A percentile compares a stretch with the other conserved stretches of the same genome.
These are phyloP conservation scores for Dolomedes plantarius DNA, from an alignment of 2,888 invertebrate species.

Conservation along the genomic window DNA sequence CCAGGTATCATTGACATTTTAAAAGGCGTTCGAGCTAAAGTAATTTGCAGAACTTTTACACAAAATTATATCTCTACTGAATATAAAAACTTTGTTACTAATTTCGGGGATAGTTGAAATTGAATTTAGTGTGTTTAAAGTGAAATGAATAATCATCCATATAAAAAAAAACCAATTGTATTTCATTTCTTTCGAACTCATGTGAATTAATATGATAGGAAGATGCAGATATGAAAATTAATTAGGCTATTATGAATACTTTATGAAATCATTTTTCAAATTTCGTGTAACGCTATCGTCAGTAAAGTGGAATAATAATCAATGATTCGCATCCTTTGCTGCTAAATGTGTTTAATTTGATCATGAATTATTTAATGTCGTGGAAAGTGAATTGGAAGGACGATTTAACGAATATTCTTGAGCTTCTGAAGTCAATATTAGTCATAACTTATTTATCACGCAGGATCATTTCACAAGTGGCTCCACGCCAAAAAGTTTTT, in stretches of 20 bases:
- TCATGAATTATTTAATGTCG: conserved; percentile 38
- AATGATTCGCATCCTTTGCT: background rate
- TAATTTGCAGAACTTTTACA: too few species aligned
- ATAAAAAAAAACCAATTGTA: too few species aligned
- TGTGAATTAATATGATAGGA: too few species aligned
- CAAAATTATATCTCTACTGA: too few species aligned
- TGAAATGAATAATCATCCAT: too few species aligned
- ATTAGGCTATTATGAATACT: background rate
- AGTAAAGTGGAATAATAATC: background rate
- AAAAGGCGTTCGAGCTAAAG: too few species aligned
- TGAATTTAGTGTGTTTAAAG: too few species aligned
- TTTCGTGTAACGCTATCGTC: background rate
- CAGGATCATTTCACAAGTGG: background rate
- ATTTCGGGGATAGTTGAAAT: too few species aligned
- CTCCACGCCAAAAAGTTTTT: background rate
- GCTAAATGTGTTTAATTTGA: conserved; percentile 31
- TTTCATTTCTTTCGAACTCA: too few species aligned
- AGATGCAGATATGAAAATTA: background rate
- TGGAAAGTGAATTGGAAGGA: conserved; percentile 3
- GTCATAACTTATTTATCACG: background rate
- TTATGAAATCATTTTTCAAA: background rate
- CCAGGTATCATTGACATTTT: too few species aligned
- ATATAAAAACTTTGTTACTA: too few species aligned
- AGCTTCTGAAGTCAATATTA: background rate
- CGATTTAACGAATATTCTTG: background rate